These are phyloP conservation scores for Drosophila malerkotliana DNA, from an alignment of 1,140 invertebrate genomes.

Conservation along the genomic window DNA sequence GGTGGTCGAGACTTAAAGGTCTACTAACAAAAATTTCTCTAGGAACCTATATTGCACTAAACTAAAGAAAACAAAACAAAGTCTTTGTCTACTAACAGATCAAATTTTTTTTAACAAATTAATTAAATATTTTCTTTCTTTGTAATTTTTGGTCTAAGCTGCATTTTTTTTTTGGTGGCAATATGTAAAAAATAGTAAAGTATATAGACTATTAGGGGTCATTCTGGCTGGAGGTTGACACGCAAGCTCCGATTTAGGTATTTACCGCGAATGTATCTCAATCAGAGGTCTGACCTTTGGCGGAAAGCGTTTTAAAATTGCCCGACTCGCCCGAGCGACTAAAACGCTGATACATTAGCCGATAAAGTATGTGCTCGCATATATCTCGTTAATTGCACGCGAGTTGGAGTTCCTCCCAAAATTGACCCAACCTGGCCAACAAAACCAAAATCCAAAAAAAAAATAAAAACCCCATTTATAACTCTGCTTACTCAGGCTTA, in stretches of 20 bases:
- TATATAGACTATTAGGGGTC: not conserved
- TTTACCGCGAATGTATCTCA: conserved; percentile 31
- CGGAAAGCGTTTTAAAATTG: conserved; percentile 60
- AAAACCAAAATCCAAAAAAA: not conserved
- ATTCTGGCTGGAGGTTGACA: conserved; percentile 18
- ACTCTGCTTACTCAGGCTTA: conserved; percentile 50
- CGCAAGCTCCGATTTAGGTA: conserved; percentile 25
- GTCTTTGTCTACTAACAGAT: conserved; percentile 57
- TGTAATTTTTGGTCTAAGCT: conserved; percentile 73
- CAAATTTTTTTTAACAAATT: conserved; percentile 42
- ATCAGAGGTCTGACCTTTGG: conserved; percentile 58
- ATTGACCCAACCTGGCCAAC: not conserved
- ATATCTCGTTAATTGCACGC: conserved; percentile 54
- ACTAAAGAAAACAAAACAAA: conserved; percentile 45
- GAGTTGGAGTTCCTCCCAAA: conserved; percentile 8
- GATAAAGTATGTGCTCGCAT: conserved; percentile 45
- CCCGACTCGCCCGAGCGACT: conserved; percentile 31
- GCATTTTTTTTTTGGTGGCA: conserved; percentile 64
- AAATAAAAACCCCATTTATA: conserved; percentile 9
- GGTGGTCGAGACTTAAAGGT: not conserved
- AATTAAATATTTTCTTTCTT: not conserved
- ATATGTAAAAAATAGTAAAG: conserved; percentile 10
- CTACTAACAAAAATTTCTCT: conserved; percentile 33
- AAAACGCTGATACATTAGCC: conserved; percentile 64
- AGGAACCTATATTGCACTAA: conserved; percentile 63